A percentile compares a stretch with the other conserved stretches of the same genome.
Conservation (phyloP, 1,140 invertebrate genomes). For the Drosophila ficusphila region DNA sequence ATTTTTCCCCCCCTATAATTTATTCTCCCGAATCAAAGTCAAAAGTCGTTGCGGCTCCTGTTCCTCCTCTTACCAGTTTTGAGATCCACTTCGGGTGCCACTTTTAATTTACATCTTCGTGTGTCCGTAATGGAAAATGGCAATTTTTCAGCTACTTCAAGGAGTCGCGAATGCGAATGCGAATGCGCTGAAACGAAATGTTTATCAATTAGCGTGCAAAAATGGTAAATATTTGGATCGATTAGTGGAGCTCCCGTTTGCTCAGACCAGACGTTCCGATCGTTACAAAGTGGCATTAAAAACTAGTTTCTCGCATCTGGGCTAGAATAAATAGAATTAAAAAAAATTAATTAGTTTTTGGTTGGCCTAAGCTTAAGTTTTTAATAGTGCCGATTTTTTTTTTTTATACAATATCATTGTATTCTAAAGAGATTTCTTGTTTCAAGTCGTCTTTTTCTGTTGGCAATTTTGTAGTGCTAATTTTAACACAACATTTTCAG, state of each 20-base stretch:
- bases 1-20: too few relatives aligned
- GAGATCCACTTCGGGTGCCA: neutral
- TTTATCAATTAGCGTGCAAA: constrained; percentile 39
- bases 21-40: neutral
- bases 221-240: constrained; percentile 43
- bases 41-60: neutral
- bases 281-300: neutral
- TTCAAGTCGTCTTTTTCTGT: constrained; percentile 6
- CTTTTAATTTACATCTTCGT: constrained; percentile 17
- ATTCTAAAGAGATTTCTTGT: neutral
- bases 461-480: constrained; percentile 43
- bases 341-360: too few relatives aligned
- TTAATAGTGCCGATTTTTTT: too few relatives aligned
- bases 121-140: constrained; percentile 32
- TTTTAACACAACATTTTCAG: constrained; percentile 64
- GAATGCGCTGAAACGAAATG: constrained; percentile 18
- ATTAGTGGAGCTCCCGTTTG: constrained; percentile 13
- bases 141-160: constrained; percentile 8
- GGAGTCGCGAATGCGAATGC: constrained; percentile 1
- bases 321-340: too few relatives aligned
- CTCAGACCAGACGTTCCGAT: neutral
- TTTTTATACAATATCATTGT: too few relatives aligned
- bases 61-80: neutral
- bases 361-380: too few relatives aligned
- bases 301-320: constrained; percentile 15